These are phyloP conservation scores for Cariama cristata DNA, from an alignment of 2,113 vertebrate genomes.

Conservation along the genomic window DNA sequence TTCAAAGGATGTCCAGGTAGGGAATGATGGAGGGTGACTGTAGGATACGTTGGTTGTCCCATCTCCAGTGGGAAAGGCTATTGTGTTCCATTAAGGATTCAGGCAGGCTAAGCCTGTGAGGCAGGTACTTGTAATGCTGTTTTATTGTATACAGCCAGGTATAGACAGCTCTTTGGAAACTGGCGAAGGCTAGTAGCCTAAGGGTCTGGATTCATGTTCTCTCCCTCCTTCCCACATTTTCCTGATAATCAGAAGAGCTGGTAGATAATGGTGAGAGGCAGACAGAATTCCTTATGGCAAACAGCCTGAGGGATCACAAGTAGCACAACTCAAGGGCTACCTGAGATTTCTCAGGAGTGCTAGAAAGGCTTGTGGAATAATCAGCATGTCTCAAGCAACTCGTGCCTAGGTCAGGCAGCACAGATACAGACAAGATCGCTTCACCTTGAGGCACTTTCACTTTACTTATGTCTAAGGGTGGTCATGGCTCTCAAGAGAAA, in stretches of 20 bases:
- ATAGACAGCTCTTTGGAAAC: constrained; percentile 41
- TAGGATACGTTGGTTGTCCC: neutral
- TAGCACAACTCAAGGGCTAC: neutral
- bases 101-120: constrained; percentile 55
- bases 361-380: constrained; percentile 21
- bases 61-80: constrained; percentile 50
- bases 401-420: neutral
- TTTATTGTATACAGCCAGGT: constrained; percentile 25
- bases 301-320: constrained; percentile 39
- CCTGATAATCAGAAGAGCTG: constrained; percentile 35
- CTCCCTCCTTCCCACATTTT: constrained; percentile 64
- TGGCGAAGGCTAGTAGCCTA: constrained; percentile 37
- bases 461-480: neutral
- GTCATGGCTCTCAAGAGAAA: constrained; percentile 6
- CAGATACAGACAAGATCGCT: neutral
- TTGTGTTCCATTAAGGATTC: neutral
- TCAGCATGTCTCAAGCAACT: constrained; percentile 42
- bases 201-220: constrained; percentile 54
- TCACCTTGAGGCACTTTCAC: neutral
- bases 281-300: constrained; percentile 1
- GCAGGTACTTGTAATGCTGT: constrained; percentile 22
- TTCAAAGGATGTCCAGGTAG: neutral
- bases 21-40: neutral
- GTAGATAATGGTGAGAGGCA: constrained; percentile 64
- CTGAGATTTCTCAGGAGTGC: constrained; percentile 50